phyloP scores from a whole-genome alignment of 2,113 vertebrate species.

The Amazona vittata region DNA sequence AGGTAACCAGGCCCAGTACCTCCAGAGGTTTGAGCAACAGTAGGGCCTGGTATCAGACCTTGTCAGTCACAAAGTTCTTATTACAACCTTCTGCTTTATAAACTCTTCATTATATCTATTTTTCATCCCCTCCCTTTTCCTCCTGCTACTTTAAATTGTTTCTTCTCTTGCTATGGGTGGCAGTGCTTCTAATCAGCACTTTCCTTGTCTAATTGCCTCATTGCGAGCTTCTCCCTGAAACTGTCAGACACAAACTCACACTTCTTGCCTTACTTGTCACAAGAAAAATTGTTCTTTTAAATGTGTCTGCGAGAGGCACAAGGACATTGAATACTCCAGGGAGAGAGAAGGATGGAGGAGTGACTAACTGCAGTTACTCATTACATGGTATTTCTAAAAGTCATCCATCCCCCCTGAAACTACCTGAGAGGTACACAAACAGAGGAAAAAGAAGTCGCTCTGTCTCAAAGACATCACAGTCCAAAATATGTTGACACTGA shows the following conservation, averaged over 20 bases:
- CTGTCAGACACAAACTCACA: conserved; percentile 60
- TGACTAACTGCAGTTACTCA: conserved; percentile 11
- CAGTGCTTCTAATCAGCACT: conserved; percentile 57
- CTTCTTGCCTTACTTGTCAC: conserved; percentile 55
- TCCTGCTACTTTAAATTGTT: not conserved
- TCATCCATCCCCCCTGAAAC: not conserved
- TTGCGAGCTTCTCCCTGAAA: conserved; percentile 56
- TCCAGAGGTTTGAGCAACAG: not conserved
- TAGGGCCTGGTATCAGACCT: not conserved
- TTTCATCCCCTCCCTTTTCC: not conserved
- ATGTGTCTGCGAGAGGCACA: conserved; percentile 38
- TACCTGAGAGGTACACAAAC: not conserved
- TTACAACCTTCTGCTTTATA: not conserved
- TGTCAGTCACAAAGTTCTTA: not conserved
- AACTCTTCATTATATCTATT: not conserved
- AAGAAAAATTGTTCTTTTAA: conserved; percentile 65
- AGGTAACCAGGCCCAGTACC: not conserved
- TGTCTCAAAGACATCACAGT: not conserved
- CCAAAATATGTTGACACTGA: not conserved
- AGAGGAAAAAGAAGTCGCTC: not conserved
- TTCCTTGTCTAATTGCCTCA: conserved; percentile 64
- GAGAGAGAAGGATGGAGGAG: conserved; percentile 35
- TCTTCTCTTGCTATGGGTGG: conserved; percentile 13
- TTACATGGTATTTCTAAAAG: not conserved
- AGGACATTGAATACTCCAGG: conserved; percentile 39